Conservation (phyloP, 2,888 invertebrate species). For the Ormyrus thymus region DNA sequence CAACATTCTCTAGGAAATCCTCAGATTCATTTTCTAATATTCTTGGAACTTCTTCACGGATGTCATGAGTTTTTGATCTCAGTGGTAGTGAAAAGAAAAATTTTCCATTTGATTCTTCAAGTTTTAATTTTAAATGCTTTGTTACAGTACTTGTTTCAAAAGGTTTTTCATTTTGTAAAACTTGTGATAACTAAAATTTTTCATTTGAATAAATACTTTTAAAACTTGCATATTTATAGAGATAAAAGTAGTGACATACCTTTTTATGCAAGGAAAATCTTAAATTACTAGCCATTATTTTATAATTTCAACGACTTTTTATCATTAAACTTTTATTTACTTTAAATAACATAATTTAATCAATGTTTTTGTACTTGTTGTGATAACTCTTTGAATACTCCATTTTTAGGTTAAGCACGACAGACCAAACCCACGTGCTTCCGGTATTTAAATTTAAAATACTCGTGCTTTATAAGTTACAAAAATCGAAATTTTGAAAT, state of each 20-base stretch:
- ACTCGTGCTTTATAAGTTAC: too few species aligned
- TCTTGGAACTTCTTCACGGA: slow-evolving; percentile 53
- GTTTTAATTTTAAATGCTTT: slow-evolving; percentile 59
- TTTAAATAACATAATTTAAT: slow-evolving; percentile 27
- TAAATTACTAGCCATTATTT: slow-evolving; percentile 40
- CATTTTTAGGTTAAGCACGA: slow-evolving; percentile 28
- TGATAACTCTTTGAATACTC: background rate
- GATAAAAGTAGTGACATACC: slow-evolving; percentile 22
- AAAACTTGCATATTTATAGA: background rate
- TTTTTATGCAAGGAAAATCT: slow-evolving; percentile 44
- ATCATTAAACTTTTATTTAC: background rate
- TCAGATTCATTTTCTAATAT: slow-evolving; percentile 55
- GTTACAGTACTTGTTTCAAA: slow-evolving; percentile 54
- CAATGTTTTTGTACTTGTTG: background rate
- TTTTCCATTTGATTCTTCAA: slow-evolving; percentile 53
- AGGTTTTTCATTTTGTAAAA: slow-evolving; percentile 57
- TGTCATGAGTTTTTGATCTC: slow-evolving; percentile 60
- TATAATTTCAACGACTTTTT: background rate
- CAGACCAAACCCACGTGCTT: slow-evolving; percentile 2
- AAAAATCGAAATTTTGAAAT: too few species aligned
- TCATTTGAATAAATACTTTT: slow-evolving; percentile 3
- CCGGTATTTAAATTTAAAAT: slow-evolving; percentile 24
- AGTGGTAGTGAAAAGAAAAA: slow-evolving; percentile 64
- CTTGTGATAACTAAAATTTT: slow-evolving; percentile 62
- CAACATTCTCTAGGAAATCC: slow-evolving; percentile 55